Conservation (phyloP, 2,888 invertebrate genomes). For the Tinea trinotella region DNA sequence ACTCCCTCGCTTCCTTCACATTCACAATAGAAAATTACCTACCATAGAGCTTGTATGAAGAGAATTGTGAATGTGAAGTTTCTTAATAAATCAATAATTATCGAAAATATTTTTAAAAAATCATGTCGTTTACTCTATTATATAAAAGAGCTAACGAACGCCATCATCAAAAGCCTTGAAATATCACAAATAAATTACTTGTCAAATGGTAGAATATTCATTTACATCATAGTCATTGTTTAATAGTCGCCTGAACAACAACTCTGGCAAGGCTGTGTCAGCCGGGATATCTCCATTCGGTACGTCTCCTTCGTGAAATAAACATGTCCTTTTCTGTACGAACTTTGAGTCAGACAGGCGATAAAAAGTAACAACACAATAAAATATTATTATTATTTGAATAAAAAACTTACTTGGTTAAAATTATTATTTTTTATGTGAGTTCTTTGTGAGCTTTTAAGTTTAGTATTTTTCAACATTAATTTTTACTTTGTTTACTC, state of each 20-base stretch:
- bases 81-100: no score
- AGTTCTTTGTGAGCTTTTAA: no score
- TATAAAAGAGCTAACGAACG: no score
- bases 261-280: not conserved
- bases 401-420: not conserved
- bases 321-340: conserved; percentile 5
- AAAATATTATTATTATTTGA: conserved; percentile 12
- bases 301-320: conserved; percentile 7
- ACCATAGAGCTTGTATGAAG: no score
- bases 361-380: conserved; percentile 5
- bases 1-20: no score
- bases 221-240: not conserved
- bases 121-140: no score
- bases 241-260: conserved; percentile 11
- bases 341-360: not conserved
- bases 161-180: not conserved
- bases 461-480: no score
- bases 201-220: conserved; percentile 1
- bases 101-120: no score
- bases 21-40: no score
- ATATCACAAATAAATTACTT: conserved; percentile 6
- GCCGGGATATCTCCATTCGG: conserved; percentile 1
- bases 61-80: no score
- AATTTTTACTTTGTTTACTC: no score
- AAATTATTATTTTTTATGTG: no score